A percentile compares a stretch with the other conserved stretches of the same genome.
phyloP scores from a whole-genome alignment of 2,797 vertebrate genomes.

The Cynodonichthys magdalenae region DNA sequence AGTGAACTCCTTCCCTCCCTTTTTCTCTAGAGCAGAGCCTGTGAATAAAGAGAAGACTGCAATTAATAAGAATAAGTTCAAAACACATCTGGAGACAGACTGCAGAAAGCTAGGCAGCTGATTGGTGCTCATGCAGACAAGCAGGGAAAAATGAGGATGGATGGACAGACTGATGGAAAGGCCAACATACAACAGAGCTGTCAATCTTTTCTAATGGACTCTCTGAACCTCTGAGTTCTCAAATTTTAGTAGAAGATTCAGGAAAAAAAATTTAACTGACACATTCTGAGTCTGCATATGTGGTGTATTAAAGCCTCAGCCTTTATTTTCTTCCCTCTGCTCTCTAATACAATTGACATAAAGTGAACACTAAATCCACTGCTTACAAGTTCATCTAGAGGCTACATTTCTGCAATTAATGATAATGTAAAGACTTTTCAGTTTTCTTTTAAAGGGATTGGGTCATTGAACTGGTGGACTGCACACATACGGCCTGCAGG shows the following conservation, averaged over 20 bases:
- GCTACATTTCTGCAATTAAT: not conserved
- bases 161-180: not conserved
- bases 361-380: no score
- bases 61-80: slow-evolving; percentile 6
- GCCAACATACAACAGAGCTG: slow-evolving; percentile 37
- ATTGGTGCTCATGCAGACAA: slow-evolving; percentile 40
- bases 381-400: not conserved
- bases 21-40: slow-evolving; percentile 96
- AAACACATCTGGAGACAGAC: not conserved
- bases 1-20: slow-evolving; percentile 93
- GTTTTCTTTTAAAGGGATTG: no score
- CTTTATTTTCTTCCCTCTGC: slow-evolving; percentile 20
- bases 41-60: slow-evolving; percentile 24
- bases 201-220: slow-evolving; percentile 37
- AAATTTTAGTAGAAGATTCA: not conserved
- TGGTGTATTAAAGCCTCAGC: no score
- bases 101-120: slow-evolving; percentile 23
- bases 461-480: no score
- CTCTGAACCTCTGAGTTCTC: slow-evolving; percentile 34
- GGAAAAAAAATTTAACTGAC: slow-evolving; percentile 32
- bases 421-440: not conserved
- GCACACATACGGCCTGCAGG: no score
- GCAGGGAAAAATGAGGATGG: slow-evolving; percentile 7
- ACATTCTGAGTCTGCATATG: no score
- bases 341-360: slow-evolving; percentile 17